These are phyloP conservation scores for Potorous gilbertii DNA, from an alignment of 2,797 vertebrate genomes.

Conservation along the genomic window DNA sequence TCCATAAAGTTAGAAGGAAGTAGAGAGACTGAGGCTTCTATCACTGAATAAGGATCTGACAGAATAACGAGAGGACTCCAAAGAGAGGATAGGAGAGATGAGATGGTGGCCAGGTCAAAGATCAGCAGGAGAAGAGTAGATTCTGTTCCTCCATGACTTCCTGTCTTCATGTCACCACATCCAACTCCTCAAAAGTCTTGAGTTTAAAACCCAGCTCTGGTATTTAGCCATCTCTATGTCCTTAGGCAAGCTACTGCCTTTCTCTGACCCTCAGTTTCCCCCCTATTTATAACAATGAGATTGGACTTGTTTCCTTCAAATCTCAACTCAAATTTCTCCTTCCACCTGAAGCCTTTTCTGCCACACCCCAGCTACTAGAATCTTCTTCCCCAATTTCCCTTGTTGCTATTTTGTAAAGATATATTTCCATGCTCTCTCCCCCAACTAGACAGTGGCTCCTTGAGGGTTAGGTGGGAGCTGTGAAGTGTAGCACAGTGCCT, in stretches of 20 bases:
- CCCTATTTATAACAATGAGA: neutral
- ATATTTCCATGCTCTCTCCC: neutral
- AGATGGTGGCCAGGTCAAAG: neutral
- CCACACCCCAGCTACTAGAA: neutral
- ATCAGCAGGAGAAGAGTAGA: neutral
- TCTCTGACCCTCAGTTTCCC: neutral
- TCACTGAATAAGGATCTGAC: neutral
- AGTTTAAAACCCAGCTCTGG: neutral
- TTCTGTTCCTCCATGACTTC: neutral
- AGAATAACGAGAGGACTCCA: neutral
- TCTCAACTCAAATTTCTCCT: neutral
- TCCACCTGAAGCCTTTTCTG: neutral
- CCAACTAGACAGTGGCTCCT: neutral
- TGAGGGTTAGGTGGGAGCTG: neutral
- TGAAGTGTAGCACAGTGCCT: neutral
- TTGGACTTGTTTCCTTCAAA: neutral
- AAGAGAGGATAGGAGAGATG: neutral
- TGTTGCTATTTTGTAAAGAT: neutral
- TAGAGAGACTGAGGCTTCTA: neutral
- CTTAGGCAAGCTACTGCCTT: neutral
- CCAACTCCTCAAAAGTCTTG: neutral
- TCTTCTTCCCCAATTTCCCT: neutral
- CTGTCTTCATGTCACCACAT: neutral
- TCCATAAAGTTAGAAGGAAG: neutral
- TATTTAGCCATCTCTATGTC: neutral